These are phyloP conservation scores for Loriculus beryllinus DNA, from an alignment of 2,797 vertebrate species.

Conservation along the genomic window DNA sequence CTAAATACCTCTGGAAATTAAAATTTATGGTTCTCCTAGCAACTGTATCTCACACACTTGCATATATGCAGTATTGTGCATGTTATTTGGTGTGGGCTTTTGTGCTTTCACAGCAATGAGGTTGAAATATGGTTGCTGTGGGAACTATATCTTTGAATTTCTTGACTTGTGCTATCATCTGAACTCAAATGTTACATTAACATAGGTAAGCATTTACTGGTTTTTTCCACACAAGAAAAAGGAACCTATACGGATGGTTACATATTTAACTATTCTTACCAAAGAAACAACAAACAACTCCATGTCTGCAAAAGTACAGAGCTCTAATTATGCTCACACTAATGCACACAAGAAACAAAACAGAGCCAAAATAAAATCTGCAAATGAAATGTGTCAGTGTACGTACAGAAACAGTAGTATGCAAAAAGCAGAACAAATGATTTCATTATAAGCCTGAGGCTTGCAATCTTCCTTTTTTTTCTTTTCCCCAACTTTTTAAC, in stretches of 20 bases:
- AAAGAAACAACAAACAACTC: background rate
- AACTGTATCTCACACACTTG: slow-evolving; percentile 37
- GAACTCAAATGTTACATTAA: slow-evolving; percentile 63
- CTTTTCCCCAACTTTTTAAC: background rate
- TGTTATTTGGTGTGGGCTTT: background rate
- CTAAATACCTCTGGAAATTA: slow-evolving; percentile 15
- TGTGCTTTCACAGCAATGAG: slow-evolving; percentile 33
- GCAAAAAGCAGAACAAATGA: background rate
- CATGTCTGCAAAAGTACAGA: background rate
- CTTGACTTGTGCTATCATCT: slow-evolving; percentile 36
- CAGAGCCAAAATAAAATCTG: background rate
- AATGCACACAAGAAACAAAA: background rate
- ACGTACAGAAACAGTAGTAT: background rate
- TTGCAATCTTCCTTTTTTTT: background rate
- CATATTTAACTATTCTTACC: background rate
- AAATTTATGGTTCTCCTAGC: slow-evolving; percentile 45
- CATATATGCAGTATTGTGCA: background rate
- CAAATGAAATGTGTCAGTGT: background rate
- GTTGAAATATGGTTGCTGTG: slow-evolving; percentile 71
- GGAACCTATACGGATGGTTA: background rate
- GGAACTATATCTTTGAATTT: slow-evolving; percentile 69
- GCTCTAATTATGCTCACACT: background rate
- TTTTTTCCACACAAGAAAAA: background rate
- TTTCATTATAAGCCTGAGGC: background rate
- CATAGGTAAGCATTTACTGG: background rate